Percentiles rank a stretch among this genome's conserved stretches.
Evolutionary conservation across 2,113 vertebrate genomes (phyloP).

Genomic region (Tragelaphus scriptus): DNA sequence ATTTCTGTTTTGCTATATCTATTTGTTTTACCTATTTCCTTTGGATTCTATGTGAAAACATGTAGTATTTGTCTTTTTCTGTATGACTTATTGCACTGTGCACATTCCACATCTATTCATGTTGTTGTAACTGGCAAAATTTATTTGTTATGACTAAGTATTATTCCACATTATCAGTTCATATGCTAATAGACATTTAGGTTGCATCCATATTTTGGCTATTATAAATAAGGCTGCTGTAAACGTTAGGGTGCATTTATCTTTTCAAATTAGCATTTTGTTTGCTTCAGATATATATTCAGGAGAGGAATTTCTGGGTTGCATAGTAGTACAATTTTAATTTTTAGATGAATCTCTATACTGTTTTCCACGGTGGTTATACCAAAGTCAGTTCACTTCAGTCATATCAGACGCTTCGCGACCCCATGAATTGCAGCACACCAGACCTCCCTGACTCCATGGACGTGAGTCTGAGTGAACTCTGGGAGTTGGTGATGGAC

Average conservation of each 20-base stretch:
- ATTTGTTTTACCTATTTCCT: neutral
- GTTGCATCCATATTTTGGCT: neutral
- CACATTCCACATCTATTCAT: neutral
- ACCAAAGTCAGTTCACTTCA: neutral
- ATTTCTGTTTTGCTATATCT: neutral
- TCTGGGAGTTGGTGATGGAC: no score
- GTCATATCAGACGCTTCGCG: rapidly evolving
- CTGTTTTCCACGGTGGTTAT: neutral
- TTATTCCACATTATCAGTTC: neutral
- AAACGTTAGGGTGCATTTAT: neutral
- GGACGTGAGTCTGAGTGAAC: no score
- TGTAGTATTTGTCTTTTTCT: neutral
- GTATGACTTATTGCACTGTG: neutral
- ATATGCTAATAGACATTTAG: neutral
- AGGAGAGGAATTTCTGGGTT: neutral
- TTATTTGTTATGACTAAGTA: neutral
- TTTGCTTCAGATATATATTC: neutral
- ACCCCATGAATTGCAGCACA: rapidly evolving
- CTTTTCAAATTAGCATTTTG: neutral
- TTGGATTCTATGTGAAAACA: neutral
- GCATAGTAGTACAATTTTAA: neutral
- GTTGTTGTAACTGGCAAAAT: neutral
- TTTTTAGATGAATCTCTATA: neutral
- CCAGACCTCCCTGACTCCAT: no score
- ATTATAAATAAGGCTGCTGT: neutral